These are phyloP conservation scores for Trichonephila clavata DNA, from an alignment of 1,140 invertebrate species.

Conservation along the genomic window DNA sequence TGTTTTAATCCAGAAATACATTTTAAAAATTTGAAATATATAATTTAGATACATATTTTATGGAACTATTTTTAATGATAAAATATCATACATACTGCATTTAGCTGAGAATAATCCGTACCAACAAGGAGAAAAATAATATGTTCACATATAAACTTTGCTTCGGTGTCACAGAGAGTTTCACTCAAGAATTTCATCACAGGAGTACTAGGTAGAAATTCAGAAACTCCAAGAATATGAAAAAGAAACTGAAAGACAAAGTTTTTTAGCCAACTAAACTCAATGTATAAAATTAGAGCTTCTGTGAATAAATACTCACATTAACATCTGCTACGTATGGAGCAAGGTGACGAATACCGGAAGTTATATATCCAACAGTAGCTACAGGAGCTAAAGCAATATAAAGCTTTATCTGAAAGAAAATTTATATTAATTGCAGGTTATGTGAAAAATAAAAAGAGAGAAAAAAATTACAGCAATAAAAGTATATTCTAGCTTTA, in stretches of 20 bases:
- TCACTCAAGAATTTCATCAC: conserved; percentile 85
- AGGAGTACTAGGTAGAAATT: conserved; percentile 86
- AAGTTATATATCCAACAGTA: conserved; percentile 86
- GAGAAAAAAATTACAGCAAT: too few species aligned
- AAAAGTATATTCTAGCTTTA: too few species aligned
- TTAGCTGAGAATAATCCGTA: conserved; percentile 78
- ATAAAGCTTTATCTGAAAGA: conserved; percentile 79
- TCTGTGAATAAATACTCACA: conserved; percentile 77
- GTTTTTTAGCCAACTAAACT: neutral
- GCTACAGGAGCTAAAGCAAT: conserved; percentile 89
- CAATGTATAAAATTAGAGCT: conserved; percentile 22
- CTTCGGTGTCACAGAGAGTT: conserved; percentile 81
- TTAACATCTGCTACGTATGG: conserved; percentile 79
- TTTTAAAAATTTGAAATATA: neutral
- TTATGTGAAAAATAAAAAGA: too few species aligned
- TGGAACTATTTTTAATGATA: neutral
- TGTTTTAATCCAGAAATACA: too few species aligned
- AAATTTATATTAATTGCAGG: neutral
- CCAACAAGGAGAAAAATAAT: conserved; percentile 78
- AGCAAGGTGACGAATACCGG: conserved; percentile 83
- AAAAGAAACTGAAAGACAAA: conserved; percentile 82
- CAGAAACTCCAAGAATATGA: conserved; percentile 84
- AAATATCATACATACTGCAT: conserved; percentile 74
- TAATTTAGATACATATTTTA: neutral
- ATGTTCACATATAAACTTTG: conserved; percentile 78